Conservation (phyloP, 1,140 invertebrate species). For the Microplitis demolitor region DNA sequence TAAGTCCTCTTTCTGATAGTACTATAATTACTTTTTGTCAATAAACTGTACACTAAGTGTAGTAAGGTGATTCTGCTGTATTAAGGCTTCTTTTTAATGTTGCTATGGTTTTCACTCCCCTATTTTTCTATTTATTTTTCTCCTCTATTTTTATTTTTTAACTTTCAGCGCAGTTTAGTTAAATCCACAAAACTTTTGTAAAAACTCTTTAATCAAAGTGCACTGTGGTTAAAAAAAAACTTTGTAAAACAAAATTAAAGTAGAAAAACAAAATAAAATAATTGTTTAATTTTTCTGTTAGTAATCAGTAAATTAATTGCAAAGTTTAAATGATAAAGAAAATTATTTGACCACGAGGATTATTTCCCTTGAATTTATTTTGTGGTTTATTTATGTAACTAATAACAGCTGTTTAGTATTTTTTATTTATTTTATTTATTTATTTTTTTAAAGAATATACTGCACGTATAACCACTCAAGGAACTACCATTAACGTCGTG, state of each 20-base stretch:
- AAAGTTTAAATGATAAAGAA: background rate
- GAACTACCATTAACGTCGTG: background rate
- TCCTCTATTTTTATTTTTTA: background rate
- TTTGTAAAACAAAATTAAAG: background rate
- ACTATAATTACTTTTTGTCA: too few relatives aligned
- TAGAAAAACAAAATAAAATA: background rate
- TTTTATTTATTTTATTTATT: too few relatives aligned
- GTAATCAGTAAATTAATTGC: background rate
- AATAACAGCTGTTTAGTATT: background rate
- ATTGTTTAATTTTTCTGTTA: background rate
- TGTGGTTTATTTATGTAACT: background rate
- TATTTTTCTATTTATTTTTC: background rate
- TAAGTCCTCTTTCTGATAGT: too few relatives aligned
- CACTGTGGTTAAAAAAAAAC: background rate
- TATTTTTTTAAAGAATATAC: background rate
- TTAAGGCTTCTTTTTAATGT: slow-evolving; percentile 1
- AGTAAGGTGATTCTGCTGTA: background rate
- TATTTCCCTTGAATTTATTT: background rate
- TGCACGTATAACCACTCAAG: slow-evolving; percentile 7
- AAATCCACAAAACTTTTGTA: slow-evolving; percentile 1
- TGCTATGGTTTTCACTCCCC: background rate
- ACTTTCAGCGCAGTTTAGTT: background rate
- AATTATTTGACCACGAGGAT: slow-evolving; percentile 8
- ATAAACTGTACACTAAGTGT: too few relatives aligned
- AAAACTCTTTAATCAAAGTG: slow-evolving; percentile 12